Evolutionary conservation across 2,888 invertebrate species (phyloP).

Genomic region (Dioctria rufipes): DNA sequence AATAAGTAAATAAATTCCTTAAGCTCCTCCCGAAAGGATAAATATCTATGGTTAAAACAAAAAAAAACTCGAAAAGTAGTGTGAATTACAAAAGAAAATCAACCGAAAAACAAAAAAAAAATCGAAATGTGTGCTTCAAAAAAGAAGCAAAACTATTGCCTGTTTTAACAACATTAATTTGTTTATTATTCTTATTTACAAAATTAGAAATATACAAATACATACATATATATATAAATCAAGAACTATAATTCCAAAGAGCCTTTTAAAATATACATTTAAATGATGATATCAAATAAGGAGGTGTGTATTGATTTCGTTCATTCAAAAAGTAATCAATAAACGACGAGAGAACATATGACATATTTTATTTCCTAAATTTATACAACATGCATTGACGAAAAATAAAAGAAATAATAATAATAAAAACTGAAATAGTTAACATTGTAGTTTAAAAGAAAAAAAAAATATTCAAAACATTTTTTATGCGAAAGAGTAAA

Average conservation of each 20-base stretch:
- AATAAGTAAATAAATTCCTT: background rate
- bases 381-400: slow-evolving; percentile 29
- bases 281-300: background rate
- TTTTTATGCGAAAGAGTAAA: slow-evolving; percentile 48
- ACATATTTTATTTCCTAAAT: slow-evolving; percentile 18
- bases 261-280: slow-evolving; percentile 34
- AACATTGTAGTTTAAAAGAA: slow-evolving; percentile 61
- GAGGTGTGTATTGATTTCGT: background rate
- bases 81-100: background rate
- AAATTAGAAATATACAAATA: no score
- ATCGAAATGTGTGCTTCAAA: no score
- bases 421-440: slow-evolving; percentile 60
- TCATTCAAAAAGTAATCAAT: background rate
- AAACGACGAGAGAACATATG: background rate
- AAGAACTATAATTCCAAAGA: background rate
- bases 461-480: slow-evolving; percentile 40
- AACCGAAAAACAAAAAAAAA: background rate
- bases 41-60: no score
- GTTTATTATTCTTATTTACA: background rate
- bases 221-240: no score
- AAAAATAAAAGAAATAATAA: slow-evolving; percentile 50
- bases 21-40: no score
- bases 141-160: no score
- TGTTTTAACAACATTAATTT: no score
- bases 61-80: no score